These are phyloP conservation scores for Gobio occitaniae DNA, from an alignment of 2,797 vertebrate species.

Conservation along the genomic window DNA sequence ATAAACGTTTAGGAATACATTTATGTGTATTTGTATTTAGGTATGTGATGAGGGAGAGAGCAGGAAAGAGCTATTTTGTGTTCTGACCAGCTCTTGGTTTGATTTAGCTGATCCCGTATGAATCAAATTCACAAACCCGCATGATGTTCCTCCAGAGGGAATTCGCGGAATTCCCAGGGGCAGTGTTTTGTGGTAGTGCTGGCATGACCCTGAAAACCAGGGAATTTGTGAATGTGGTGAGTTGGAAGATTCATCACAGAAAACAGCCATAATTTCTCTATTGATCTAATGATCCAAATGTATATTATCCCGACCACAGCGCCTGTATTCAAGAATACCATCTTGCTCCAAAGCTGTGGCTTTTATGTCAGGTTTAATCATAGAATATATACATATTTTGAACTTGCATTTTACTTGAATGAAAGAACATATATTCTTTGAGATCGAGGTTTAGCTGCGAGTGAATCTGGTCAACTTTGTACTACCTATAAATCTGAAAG, in stretches of 20 bases:
- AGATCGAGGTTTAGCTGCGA: not conserved
- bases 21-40: constrained; percentile 5
- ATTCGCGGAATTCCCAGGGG: constrained; percentile 65
- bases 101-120: constrained; percentile 61
- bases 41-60: not conserved
- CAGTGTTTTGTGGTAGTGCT: constrained; percentile 61
- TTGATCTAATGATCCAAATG: constrained; percentile 49
- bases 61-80: constrained; percentile 52
- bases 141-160: constrained; percentile 65
- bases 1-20: not conserved
- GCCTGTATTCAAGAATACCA: constrained; percentile 35
- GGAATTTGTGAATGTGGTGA: constrained; percentile 47
- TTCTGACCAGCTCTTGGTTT: constrained; percentile 65
- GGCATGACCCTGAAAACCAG: constrained; percentile 50
- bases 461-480: constrained; percentile 13
- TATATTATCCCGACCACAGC: constrained; percentile 33
- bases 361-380: constrained; percentile 38
- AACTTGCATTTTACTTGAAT: not conserved
- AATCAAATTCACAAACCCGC: constrained; percentile 62
- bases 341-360: constrained; percentile 48
- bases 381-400: constrained; percentile 30
- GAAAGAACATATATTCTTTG: not conserved
- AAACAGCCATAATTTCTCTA: constrained; percentile 43
- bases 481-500: constrained; percentile 32
- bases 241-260: constrained; percentile 41